phyloP scores from a whole-genome alignment of 2,113 vertebrate species.

The Lepus timidus region DNA sequence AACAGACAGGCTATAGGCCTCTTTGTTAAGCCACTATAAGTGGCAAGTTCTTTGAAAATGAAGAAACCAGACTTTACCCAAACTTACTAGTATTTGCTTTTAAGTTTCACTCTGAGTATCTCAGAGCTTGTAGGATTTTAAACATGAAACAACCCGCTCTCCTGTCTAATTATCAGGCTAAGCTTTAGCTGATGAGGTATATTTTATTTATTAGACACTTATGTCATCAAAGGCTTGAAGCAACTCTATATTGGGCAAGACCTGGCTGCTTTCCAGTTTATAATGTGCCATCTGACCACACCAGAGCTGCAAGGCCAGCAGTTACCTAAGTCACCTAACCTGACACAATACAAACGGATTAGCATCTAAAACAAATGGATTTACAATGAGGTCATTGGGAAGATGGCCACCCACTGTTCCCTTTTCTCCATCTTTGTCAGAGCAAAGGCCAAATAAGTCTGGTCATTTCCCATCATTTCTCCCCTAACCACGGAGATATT shows the following conservation, averaged over 20 bases:
- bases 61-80: constrained; percentile 43
- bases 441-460: constrained; percentile 74
- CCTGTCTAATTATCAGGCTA: constrained; percentile 55
- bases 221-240: constrained; percentile 69
- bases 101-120: constrained; percentile 30
- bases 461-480: constrained; percentile 51
- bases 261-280: constrained; percentile 73
- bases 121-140: constrained; percentile 41
- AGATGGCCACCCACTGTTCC: constrained; percentile 67
- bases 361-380: constrained; percentile 84
- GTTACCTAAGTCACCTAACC: constrained; percentile 74
- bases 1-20: not conserved
- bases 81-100: constrained; percentile 19
- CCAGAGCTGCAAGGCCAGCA: constrained; percentile 47
- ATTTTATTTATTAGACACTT: constrained; percentile 74
- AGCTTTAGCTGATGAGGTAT: constrained; percentile 50
- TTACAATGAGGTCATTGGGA: constrained; percentile 85
- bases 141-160: constrained; percentile 61
- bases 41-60: constrained; percentile 29
- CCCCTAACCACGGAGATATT: constrained; percentile 63
- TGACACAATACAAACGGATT: constrained; percentile 82
- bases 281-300: constrained; percentile 74
- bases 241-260: constrained; percentile 51
- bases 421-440: constrained; percentile 83
- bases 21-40: constrained; percentile 49